Percentiles rank a stretch among this genome's conserved stretches.
These are phyloP conservation scores for Heliocidaris tuberculata DNA, from an alignment of 35 echinoderm and acorn worm genomes.

Conservation along the genomic window DNA sequence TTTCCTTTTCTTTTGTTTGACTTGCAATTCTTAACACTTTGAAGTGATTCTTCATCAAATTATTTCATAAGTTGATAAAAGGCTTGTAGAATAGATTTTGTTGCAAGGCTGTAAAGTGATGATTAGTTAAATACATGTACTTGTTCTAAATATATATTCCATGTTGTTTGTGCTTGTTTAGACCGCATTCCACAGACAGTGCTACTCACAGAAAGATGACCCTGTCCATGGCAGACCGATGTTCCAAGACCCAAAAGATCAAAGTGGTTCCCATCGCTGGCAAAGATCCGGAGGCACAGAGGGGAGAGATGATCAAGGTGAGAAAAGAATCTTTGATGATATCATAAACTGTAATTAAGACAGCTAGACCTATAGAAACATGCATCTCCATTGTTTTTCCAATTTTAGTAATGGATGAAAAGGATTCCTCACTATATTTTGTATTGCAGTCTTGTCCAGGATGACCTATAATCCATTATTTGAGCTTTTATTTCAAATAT, in stretches of 20 bases:
- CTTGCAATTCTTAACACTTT: neutral
- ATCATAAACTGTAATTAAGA: neutral
- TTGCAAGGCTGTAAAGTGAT: neutral
- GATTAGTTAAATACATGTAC: no score
- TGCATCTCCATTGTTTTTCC: neutral
- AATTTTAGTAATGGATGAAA: neutral
- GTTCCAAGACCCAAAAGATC: constrained; percentile 95
- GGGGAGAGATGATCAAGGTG: constrained; percentile 96
- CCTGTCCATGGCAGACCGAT: constrained; percentile 91
- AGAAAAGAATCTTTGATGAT: neutral
- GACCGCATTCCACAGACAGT: constrained; percentile 99
- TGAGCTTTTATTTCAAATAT: no score
- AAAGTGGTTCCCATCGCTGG: constrained; percentile 92
- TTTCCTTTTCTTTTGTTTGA: neutral
- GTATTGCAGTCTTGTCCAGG: no score
- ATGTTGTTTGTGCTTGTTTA: constrained; percentile 48
- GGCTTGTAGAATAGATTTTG: neutral
- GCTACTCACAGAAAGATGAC: constrained; percentile 99
- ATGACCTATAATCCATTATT: no score
- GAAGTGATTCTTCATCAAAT: neutral
- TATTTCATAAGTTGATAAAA: neutral
- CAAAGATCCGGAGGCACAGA: constrained; percentile 90
- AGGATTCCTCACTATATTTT: no score
- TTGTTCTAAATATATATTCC: neutral
- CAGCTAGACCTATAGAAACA: neutral